phyloP scores from a whole-genome alignment of 35 echinoderm and acorn worm species.

The Ophioderma brevispina region DNA sequence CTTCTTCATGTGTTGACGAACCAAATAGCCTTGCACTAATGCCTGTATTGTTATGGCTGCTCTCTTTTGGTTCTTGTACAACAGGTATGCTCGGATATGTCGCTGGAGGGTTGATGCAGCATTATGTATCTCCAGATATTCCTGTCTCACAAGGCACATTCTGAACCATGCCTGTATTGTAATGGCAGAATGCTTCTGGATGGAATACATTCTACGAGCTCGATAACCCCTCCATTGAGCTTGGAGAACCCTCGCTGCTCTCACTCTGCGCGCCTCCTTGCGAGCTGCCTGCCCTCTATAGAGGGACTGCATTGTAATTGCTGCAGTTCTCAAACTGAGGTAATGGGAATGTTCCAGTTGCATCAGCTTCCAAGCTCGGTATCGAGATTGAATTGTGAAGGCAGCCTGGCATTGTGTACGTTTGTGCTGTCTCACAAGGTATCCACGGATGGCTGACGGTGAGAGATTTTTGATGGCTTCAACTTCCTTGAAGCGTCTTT shows the following conservation, averaged over 20 bases:
- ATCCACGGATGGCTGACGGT: not conserved
- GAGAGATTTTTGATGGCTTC: not conserved
- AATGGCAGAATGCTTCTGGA: constrained; percentile 52
- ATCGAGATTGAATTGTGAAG: not conserved
- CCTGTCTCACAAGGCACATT: constrained; percentile 29
- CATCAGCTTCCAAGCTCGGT: not conserved
- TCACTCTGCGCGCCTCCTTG: constrained; percentile 13
- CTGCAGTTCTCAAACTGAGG: constrained; percentile 15
- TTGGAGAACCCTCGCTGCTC: constrained; percentile 56
- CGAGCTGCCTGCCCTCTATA: constrained; percentile 24
- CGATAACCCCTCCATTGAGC: constrained; percentile 57
- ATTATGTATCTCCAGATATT: constrained; percentile 38
- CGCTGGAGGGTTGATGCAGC: constrained; percentile 60
- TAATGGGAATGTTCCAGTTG: not conserved
- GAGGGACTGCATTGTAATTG: constrained; percentile 35
- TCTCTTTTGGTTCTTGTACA: not conserved
- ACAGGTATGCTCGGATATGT: constrained; percentile 21
- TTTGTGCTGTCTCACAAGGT: not conserved
- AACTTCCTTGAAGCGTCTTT: not conserved
- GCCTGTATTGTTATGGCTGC: constrained; percentile 42
- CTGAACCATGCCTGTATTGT: constrained; percentile 55
- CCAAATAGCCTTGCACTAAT: constrained; percentile 21
- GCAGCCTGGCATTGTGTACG: not conserved
- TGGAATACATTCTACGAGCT: constrained; percentile 10
- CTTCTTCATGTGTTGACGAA: not conserved